A percentile compares a stretch with the other conserved stretches of the same genome.
Conservation (phyloP, 2,113 vertebrate genomes). For the Oostethus manadensis region DNA sequence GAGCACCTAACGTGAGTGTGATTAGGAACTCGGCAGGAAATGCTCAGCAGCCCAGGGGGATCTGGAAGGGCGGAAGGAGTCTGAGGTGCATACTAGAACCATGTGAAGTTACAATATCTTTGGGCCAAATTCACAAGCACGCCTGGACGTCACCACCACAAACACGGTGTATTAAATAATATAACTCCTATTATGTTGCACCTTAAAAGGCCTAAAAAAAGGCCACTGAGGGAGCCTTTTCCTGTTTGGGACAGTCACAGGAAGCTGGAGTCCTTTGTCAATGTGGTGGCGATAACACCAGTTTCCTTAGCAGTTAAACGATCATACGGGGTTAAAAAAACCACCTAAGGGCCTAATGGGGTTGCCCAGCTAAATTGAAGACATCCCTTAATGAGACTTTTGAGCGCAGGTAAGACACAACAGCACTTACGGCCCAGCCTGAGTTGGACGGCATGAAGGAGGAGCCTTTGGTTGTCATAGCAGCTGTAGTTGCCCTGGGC, state of each 20-base stretch:
- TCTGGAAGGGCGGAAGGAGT: conserved; percentile 45
- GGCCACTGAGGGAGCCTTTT: conserved; percentile 40
- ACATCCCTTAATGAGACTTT: neutral
- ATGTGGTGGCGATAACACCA: conserved; percentile 28
- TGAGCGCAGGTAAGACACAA: conserved; percentile 12
- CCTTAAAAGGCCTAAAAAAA: conserved; percentile 46
- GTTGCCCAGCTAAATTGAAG: neutral
- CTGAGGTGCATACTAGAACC: neutral
- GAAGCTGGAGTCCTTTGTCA: conserved; percentile 51
- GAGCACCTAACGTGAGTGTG: conserved; percentile 63
- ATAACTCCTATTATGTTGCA: conserved; percentile 17
- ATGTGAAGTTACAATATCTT: conserved; percentile 1
- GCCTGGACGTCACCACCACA: neutral
- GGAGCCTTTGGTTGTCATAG: conserved; percentile 53
- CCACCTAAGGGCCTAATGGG: neutral
- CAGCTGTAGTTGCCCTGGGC: conserved; percentile 77
- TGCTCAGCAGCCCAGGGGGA: conserved; percentile 58
- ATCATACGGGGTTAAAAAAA: neutral
- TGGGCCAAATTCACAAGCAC: neutral
- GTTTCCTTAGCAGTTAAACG: conserved; percentile 18
- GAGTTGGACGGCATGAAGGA: conserved; percentile 60
- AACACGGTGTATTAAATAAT: conserved; percentile 3
- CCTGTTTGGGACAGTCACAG: conserved; percentile 54
- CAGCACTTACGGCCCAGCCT: conserved; percentile 71
- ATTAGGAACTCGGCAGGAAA: conserved; percentile 69